Conservation (phyloP, 1,140 invertebrate genomes). For the Thrips palmi region DNA sequence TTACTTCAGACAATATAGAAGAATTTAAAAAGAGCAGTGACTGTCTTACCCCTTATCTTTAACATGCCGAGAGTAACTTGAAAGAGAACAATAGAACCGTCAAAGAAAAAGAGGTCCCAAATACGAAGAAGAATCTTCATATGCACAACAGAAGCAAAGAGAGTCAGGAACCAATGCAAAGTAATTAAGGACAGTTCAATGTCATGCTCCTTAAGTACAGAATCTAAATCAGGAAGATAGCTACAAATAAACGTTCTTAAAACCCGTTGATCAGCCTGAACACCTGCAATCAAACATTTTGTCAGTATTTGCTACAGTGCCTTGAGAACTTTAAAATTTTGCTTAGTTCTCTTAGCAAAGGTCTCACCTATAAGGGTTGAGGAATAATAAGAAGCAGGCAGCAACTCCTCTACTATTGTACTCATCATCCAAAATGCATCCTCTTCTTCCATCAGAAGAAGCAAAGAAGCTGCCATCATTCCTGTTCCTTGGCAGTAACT, state of each 20-base stretch:
- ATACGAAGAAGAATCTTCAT: constrained; percentile 88
- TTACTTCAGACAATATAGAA: constrained; percentile 3
- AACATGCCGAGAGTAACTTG: constrained; percentile 89
- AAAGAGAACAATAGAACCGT: constrained; percentile 92
- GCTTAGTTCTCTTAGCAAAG: not conserved
- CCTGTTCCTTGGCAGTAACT: constrained; percentile 93
- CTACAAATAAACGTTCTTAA: constrained; percentile 75
- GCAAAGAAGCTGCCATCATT: constrained; percentile 85
- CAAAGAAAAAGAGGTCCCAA: constrained; percentile 94
- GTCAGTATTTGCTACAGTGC: not conserved
- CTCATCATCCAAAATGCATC: constrained; percentile 99
- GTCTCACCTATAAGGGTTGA: constrained; percentile 69
- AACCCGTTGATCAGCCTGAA: constrained; percentile 88
- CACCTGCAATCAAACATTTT: constrained; percentile 28
- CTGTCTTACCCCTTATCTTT: constrained; percentile 58
- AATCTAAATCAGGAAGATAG: constrained; percentile 78
- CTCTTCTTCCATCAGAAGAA: constrained; percentile 94
- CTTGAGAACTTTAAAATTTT: not conserved
- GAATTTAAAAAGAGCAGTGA: not conserved
- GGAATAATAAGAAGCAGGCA: constrained; percentile 95
- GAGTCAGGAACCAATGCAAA: constrained; percentile 91
- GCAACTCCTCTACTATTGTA: constrained; percentile 90
- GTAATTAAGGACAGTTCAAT: constrained; percentile 92
- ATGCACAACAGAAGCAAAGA: constrained; percentile 97
- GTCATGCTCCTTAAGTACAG: constrained; percentile 79